Percentiles rank a stretch among this genome's conserved stretches.
Conservation (phyloP, 2,113 vertebrate species). For the Corythaeola cristata region DNA sequence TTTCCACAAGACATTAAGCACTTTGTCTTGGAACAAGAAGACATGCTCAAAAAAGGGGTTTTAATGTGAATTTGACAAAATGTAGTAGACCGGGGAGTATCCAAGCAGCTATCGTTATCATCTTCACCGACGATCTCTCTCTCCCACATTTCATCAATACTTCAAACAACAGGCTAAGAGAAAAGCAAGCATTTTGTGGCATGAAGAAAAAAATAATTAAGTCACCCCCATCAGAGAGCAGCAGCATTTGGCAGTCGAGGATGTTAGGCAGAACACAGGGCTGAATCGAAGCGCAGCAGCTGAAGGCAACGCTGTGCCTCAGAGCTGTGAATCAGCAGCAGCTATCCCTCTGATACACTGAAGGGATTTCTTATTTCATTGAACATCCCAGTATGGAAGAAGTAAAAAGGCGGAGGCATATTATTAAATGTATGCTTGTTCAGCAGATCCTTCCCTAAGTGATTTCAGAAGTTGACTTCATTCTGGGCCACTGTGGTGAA, state of each 20-base stretch:
- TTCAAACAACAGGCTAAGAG: background rate
- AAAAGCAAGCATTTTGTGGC: conserved; percentile 27
- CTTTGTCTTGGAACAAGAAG: background rate
- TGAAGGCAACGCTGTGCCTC: conserved; percentile 23
- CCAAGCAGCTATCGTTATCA: background rate
- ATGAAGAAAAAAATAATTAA: conserved; percentile 2
- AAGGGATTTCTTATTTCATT: background rate
- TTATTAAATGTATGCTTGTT: conserved; percentile 63
- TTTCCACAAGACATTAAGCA: background rate
- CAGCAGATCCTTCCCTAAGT: conserved; percentile 54
- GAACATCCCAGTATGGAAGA: background rate
- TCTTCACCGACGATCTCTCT: background rate
- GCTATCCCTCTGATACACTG: background rate
- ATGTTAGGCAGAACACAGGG: background rate
- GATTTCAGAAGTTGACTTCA: conserved; percentile 57
- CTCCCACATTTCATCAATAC: background rate
- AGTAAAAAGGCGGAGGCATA: background rate
- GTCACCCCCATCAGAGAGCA: background rate
- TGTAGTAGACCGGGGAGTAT: background rate
- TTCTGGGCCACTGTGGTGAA: conserved; percentile 19
- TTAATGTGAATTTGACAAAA: background rate
- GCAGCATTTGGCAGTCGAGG: conserved; percentile 33
- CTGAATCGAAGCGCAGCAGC: conserved; percentile 10
- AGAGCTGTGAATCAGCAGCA: conserved; percentile 20
- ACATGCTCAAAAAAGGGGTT: background rate